Percentiles rank a stretch among this genome's conserved stretches.
Conservation (phyloP, 2,888 invertebrate genomes). For the Horisme vitalbata region DNA sequence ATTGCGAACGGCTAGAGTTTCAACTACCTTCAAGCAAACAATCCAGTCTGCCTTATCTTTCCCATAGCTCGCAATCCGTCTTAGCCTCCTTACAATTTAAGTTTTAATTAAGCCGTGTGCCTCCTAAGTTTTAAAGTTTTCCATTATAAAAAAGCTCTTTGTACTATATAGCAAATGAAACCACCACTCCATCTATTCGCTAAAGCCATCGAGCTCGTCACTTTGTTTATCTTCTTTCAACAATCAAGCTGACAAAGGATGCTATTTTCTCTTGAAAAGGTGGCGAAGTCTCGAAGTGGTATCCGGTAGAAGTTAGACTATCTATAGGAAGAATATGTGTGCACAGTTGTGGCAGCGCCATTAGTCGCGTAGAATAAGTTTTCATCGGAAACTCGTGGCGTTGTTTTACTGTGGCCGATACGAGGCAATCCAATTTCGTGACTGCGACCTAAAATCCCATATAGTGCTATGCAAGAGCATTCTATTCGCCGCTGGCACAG, state of each 20-base stretch:
- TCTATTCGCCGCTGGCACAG: constrained; percentile 45
- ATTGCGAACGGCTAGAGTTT: constrained; percentile 1
- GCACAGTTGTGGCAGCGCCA: constrained; percentile 30
- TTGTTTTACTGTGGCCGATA: constrained; percentile 53
- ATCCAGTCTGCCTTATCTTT: constrained; percentile 37
- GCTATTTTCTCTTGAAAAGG: constrained; percentile 27
- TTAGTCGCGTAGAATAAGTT: constrained; percentile 51
- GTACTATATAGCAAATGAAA: constrained; percentile 18
- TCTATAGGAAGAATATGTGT: constrained; percentile 26
- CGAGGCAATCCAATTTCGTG: constrained; percentile 68
- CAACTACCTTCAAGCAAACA: constrained; percentile 30
- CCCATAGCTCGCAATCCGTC: constrained; percentile 30
- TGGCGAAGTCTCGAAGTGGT: constrained; percentile 27
- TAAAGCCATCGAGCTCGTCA: constrained; percentile 20
- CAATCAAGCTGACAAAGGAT: constrained; percentile 29
- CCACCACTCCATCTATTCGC: constrained; percentile 14
- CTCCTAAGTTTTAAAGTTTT: constrained; percentile 33
- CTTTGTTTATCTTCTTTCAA: constrained; percentile 32
- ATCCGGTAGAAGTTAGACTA: constrained; percentile 24
- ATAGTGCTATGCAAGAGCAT: constrained; percentile 47
- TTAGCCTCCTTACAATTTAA: constrained; percentile 37
- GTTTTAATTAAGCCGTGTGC: constrained; percentile 49
- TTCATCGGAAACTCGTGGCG: constrained; percentile 50
- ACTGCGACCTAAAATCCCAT: constrained; percentile 53
- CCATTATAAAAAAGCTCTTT: constrained; percentile 26